Evolutionary conservation across 2,113 vertebrate species (phyloP).

Genomic region (Pelmatolapia mariae): DNA sequence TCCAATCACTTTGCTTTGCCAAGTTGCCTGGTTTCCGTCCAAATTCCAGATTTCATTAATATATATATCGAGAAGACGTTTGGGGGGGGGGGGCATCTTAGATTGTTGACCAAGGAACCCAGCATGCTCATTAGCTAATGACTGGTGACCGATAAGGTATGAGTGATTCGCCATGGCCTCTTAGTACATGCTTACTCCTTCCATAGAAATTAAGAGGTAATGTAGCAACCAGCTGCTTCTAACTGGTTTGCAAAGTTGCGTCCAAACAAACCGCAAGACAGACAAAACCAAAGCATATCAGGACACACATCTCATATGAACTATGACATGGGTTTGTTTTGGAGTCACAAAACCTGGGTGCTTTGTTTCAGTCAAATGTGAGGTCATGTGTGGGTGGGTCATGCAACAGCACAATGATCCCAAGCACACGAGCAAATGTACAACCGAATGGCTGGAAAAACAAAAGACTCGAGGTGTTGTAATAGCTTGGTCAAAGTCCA

Average conservation of each 20-base stretch:
- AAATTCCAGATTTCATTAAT: background rate
- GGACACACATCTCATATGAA: background rate
- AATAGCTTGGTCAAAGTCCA: background rate
- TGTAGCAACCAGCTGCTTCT: background rate
- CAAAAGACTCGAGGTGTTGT: background rate
- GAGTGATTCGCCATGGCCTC: background rate
- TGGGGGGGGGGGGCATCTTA: background rate
- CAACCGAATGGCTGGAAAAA: background rate
- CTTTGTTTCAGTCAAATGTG: background rate
- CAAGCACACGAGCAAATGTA: background rate
- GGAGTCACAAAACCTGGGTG: background rate
- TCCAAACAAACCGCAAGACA: background rate
- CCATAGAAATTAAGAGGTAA: background rate
- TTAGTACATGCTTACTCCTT: background rate
- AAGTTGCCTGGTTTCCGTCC: conserved; percentile 4
- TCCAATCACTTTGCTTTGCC: background rate
- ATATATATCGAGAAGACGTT: background rate
- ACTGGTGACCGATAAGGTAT: background rate
- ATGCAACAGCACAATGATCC: background rate
- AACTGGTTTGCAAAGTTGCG: background rate
- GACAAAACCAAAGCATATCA: background rate
- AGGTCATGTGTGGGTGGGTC: background rate
- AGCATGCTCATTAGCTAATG: background rate
- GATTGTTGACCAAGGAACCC: background rate
- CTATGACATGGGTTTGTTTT: background rate